phyloP scores from a whole-genome alignment of 2,797 vertebrate genomes.

The Cirrhinus molitorella region DNA sequence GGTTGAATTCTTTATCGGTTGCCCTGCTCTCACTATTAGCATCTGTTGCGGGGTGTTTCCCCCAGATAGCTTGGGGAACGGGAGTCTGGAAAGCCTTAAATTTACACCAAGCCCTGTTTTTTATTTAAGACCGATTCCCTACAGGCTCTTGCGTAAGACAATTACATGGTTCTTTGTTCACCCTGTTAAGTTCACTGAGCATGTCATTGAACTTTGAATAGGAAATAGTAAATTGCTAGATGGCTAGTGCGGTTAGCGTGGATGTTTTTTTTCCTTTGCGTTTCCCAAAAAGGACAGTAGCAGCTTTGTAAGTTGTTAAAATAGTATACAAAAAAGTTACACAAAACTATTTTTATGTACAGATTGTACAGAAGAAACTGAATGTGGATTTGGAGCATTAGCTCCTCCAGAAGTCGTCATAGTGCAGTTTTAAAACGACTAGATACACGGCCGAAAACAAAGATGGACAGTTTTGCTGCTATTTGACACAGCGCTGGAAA shows the following conservation, averaged over 20 bases:
- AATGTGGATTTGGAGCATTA: not conserved
- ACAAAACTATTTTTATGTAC: too few relatives aligned
- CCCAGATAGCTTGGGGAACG: not conserved
- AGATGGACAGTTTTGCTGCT: conserved; percentile 7
- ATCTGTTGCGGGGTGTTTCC: conserved; percentile 43
- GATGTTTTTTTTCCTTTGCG: not conserved
- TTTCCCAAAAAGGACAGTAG: not conserved
- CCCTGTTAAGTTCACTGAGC: conserved; percentile 53
- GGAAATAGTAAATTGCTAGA: conserved; percentile 47
- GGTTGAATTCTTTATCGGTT: not conserved
- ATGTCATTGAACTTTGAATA: conserved; percentile 40
- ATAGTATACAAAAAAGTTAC: not conserved
- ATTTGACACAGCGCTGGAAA: conserved; percentile 41
- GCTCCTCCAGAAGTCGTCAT: not conserved
- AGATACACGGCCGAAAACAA: conserved; percentile 7
- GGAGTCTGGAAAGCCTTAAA: conserved; percentile 44
- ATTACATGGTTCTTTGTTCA: conserved; percentile 57
- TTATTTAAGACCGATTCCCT: conserved; percentile 54
- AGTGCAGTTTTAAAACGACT: not conserved
- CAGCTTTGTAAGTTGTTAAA: not conserved
- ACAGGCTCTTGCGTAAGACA: conserved; percentile 43
- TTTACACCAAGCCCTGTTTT: conserved; percentile 41
- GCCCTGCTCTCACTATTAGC: not conserved
- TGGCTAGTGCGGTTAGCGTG: not conserved
- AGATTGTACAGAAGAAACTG: too few relatives aligned